Percentiles rank a stretch among this genome's conserved stretches.
phyloP scores from a whole-genome alignment of 1,140 invertebrate species.

The Panulirus ornatus region DNA sequence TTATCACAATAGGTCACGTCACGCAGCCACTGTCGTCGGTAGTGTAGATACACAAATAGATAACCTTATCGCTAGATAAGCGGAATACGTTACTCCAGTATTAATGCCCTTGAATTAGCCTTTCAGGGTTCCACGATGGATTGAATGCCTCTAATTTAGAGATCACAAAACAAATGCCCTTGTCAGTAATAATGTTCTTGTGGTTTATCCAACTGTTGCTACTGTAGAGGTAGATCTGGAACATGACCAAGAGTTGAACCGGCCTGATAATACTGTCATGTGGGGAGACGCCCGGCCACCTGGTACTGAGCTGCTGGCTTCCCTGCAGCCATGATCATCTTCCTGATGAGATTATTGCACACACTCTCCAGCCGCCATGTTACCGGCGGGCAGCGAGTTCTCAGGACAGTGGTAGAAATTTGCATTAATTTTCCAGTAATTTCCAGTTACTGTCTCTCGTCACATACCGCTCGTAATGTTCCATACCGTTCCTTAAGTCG shows the following conservation, averaged over 20 bases:
- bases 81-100: neutral
- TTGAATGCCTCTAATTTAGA: constrained; percentile 5
- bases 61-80: neutral
- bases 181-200: neutral
- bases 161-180: constrained; percentile 17
- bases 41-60: neutral
- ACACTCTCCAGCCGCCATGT: neutral
- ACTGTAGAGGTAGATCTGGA: neutral
- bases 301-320: neutral
- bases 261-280: neutral
- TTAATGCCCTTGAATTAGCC: constrained; percentile 48
- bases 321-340: neutral
- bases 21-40: neutral
- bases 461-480: neutral
- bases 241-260: neutral
- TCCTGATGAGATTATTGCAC: neutral
- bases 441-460: neutral
- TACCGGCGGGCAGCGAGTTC: neutral
- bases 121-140: neutral
- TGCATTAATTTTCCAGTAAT: neutral
- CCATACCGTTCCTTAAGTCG: neutral
- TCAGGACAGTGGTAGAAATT: neutral
- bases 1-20: constrained; percentile 1
- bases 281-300: neutral
- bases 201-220: neutral